These are phyloP conservation scores for Ectropis crepuscularia DNA, from an alignment of 2,888 invertebrate species.

Conservation along the genomic window DNA sequence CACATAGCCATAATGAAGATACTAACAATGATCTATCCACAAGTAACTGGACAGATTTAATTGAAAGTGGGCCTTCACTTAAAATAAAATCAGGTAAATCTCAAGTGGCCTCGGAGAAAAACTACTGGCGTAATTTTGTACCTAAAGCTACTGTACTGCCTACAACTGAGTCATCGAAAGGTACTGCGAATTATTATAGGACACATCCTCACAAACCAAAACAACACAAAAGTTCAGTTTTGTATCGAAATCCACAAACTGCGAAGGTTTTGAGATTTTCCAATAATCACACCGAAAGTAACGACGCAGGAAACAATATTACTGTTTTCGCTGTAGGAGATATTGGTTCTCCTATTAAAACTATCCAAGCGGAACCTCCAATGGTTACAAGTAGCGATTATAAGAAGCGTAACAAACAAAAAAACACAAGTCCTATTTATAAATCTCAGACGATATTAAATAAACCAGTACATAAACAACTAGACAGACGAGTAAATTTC, in stretches of 20 bases:
- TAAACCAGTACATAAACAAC: slow-evolving; percentile 38
- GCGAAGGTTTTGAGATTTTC: not conserved
- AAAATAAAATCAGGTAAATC: too few species aligned
- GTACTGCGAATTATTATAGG: not conserved
- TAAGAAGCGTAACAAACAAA: slow-evolving; percentile 32
- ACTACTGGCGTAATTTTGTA: too few species aligned
- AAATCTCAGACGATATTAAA: slow-evolving; percentile 38
- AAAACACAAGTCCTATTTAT: slow-evolving; percentile 27
- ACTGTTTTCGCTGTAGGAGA: slow-evolving; percentile 61
- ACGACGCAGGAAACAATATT: slow-evolving; percentile 52
- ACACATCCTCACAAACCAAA: not conserved
- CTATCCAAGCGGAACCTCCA: slow-evolving; percentile 52
- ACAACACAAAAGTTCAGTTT: not conserved
- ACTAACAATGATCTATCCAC: too few species aligned
- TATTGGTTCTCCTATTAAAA: slow-evolving; percentile 55
- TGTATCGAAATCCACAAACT: not conserved
- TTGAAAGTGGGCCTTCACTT: too few species aligned
- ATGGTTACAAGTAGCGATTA: slow-evolving; percentile 42
- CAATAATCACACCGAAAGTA: slow-evolving; percentile 5
- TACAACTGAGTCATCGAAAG: not conserved
- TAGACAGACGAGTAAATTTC: slow-evolving; percentile 46
- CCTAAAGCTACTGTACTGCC: not conserved
- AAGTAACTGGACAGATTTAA: too few species aligned
- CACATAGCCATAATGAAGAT: not conserved
- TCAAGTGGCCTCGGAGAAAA: too few species aligned